A percentile compares a stretch with the other conserved stretches of the same genome.
Conservation (phyloP, 2,113 vertebrate species). For the Narcine bancroftii region DNA sequence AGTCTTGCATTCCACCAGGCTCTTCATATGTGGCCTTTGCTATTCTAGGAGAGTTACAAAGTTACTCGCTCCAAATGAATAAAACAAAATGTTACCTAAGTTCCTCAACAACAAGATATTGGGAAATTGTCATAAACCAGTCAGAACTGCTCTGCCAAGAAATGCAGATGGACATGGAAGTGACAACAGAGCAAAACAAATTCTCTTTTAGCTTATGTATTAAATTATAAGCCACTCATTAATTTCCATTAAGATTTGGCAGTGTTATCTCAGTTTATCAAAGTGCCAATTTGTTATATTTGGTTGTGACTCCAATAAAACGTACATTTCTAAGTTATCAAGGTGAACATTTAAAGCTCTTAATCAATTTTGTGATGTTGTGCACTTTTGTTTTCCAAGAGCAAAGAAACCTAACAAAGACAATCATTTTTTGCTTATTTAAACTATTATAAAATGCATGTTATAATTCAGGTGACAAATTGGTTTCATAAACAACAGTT, state of each 20-base stretch:
- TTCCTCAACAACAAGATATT: neutral
- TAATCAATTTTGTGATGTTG: neutral
- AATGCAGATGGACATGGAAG: neutral
- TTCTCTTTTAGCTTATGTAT: neutral
- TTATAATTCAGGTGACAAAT: neutral
- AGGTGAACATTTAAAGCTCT: neutral
- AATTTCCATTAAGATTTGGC: neutral
- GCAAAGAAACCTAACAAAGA: neutral
- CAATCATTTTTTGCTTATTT: neutral
- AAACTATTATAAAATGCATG: neutral
- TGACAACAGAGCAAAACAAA: neutral
- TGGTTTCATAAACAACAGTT: neutral
- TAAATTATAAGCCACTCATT: neutral
- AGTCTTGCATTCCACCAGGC: constrained; percentile 11
- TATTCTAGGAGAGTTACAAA: neutral
- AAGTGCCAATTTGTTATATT: constrained; percentile 5
- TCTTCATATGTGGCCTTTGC: neutral
- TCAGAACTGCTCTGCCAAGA: neutral
- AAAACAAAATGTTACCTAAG: neutral
- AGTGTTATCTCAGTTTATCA: neutral
- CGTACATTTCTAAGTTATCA: neutral
- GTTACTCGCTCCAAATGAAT: neutral
- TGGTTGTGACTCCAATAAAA: neutral
- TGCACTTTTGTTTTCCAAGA: neutral
- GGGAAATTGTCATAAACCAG: neutral